These are phyloP conservation scores for Sipunculus nudus DNA, from an alignment of 2,888 invertebrate species.

Conservation along the genomic window DNA sequence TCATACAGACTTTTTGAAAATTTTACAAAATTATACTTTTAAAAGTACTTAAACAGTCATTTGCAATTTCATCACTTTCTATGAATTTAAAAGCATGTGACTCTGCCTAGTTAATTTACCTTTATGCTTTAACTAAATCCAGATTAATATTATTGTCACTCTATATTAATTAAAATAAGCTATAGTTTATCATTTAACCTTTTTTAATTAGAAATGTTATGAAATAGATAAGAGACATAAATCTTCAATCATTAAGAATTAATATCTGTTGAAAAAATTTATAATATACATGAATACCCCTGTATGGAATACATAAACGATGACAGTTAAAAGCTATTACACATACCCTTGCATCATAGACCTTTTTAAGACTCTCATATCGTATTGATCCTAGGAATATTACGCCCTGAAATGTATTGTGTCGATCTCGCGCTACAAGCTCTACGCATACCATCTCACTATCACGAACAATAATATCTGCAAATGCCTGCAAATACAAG, in stretches of 20 bases:
- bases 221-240: background rate
- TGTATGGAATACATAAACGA: background rate
- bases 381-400: constrained; percentile 97
- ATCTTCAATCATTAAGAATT: background rate
- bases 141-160: no score
- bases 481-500: constrained; percentile 76
- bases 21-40: no score
- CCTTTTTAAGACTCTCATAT: constrained; percentile 95
- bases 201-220: background rate
- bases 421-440: constrained; percentile 89
- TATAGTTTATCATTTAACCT: background rate
- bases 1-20: no score
- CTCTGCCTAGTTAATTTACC: no score
- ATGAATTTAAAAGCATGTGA: no score
- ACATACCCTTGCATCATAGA: constrained; percentile 92
- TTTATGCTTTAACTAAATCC: no score
- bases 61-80: no score
- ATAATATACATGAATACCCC: background rate
- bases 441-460: constrained; percentile 99
- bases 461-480: constrained; percentile 95
- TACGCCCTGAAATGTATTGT: constrained; percentile 86
- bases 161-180: background rate
- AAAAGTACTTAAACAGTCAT: no score
- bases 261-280: background rate
- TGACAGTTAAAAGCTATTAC: background rate